Base-by-base conservation (phyloP, 2,888 invertebrate genomes). In the Himalopsyche anomala region DNA sequence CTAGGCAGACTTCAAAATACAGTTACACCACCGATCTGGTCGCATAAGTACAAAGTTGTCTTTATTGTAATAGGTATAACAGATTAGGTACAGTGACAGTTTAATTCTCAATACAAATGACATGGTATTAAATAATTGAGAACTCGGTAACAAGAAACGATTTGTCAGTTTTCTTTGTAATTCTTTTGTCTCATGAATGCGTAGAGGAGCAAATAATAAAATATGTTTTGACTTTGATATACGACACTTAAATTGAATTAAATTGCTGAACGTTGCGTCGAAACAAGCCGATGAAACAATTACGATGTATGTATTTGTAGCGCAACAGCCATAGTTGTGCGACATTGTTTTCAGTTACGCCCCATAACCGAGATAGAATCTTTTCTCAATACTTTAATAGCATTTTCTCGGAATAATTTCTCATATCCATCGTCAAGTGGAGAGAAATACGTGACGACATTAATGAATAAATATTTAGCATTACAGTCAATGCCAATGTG, bases 171-270 rank as follows among this genome's bases (percentile, higher is more conserved):
- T 62, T 62, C 19, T 62, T 6, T 62, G 28, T 62, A 62, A 62
- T 62, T 62, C 62, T 62, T 62, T 62, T 62, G 62, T 62, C 62
- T 62, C 19, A 4, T 19, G 19, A 19, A 19, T 62, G 62, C 62
- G 62, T 19, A 28, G 62, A 62, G 62, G 62, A 62, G 62, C 62
- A 62, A 62, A n/a, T 62, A 19, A 62, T 62, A 62, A 62, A 62
- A 19, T n/a, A 3, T 62, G 19, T 62, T 62, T 62, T 62, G 28
- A 62, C 62, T 19, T 62, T 62, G 62, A 62, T 62, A 19, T 62
- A 62, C 28, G 62, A 62, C 62, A 62, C 62, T 62, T 62, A 62
- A 62, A 62, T 62, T 62, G 62, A 62, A 62, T 62, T 62, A 62
- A 62, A 62, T 62, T 62, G 62, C 28, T 62, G 62, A 62, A 62